Base-by-base conservation (phyloP, 2,888 invertebrate genomes). In the Epinotia bilunana region DNA sequence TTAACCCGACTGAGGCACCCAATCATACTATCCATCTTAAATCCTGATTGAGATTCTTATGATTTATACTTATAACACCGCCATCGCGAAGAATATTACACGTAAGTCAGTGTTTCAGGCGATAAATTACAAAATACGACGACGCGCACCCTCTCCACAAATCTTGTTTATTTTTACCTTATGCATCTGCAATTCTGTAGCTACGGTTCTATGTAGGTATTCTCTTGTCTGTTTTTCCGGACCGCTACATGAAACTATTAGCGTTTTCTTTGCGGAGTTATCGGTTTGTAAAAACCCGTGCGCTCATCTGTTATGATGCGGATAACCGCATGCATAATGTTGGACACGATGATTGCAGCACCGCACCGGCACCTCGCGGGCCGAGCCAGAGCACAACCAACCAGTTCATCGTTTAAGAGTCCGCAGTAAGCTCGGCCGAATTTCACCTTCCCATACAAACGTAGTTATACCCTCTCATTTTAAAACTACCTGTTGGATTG, bases 301-400 rank as follows among this genome's bases (percentile, higher is more conserved):
- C 6, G 46, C 39, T 53, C 49, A 39, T 16, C 39, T 7, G 74
- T 43, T 65, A 70, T 65, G 64, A 49, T 3, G 49, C 58, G 70
- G 64, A 64, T 64, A 74, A 74, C 74, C 74, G 39, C 70, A 70
- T 20, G 20, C 43, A 55, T 68, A 58, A 68, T 57, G 68, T 58
- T 65, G 39, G 55, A 16, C 55, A 18, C 68, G 57, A 9, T 57
- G 57, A 58, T 57, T 74, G 69, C 63, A 39, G 58, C 72, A 18
- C 68, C 11, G 58, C 72, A 18, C 68, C 11, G 55, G 55, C 6
- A 18, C 43, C 55, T 43, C 43, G 23, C 39, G 39, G 46, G 46
- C 46, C 46, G 13, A 46, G 4, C 0, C 4, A 46, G 3, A 46
- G 46, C 46, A 13, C 5, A 16, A 13, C 16, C 0, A 16, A 6